Conservation (phyloP, 92 coral and sea anemone genomes). For the Diadumene lineata region DNA sequence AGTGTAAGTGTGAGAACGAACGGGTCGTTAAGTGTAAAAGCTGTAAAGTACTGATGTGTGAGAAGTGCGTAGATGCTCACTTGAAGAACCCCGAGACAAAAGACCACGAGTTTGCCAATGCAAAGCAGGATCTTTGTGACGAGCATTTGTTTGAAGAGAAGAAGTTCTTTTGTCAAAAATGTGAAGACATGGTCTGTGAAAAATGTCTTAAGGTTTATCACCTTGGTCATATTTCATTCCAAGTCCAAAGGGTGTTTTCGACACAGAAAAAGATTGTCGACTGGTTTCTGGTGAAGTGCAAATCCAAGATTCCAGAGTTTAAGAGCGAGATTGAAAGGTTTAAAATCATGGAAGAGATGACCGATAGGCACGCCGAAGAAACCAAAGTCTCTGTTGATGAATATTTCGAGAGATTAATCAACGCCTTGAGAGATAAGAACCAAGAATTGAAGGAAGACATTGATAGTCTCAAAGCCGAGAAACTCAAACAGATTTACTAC, state of each 20-base stretch:
- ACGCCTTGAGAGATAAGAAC: constrained; percentile 12
- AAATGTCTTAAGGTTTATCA: constrained; percentile 14
- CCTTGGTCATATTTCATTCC: constrained; percentile 5
- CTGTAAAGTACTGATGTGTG: constrained; percentile 12
- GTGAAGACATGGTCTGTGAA: constrained; percentile 19
- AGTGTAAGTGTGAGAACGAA: not conserved
- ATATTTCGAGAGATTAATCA: constrained; percentile 2
- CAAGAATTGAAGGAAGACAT: constrained; percentile 5
- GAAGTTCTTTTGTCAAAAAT: constrained; percentile 24
- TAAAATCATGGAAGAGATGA: constrained; percentile 28
- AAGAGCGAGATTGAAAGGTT: constrained; percentile 1
- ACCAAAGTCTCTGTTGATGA: constrained; percentile 15
- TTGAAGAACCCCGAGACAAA: not conserved
- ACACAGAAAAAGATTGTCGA: constrained; percentile 21
- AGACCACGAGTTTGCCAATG: not conserved
- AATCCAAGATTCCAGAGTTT: constrained; percentile 17
- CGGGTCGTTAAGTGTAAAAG: constrained; percentile 6
- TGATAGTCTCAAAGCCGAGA: constrained; percentile 2
- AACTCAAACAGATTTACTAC: constrained; percentile 22
- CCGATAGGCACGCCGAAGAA: constrained; percentile 10
- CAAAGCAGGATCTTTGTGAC: not conserved
- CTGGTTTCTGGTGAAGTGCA: constrained; percentile 30
- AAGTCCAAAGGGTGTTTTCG: constrained; percentile 10
- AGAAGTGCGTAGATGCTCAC: constrained; percentile 11
- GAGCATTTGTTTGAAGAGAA: constrained; percentile 16